Percentiles rank a stretch among this genome's conserved stretches.
Evolutionary conservation across 2,797 vertebrate species (phyloP).

Genomic region (Sciurus vulgaris): DNA sequence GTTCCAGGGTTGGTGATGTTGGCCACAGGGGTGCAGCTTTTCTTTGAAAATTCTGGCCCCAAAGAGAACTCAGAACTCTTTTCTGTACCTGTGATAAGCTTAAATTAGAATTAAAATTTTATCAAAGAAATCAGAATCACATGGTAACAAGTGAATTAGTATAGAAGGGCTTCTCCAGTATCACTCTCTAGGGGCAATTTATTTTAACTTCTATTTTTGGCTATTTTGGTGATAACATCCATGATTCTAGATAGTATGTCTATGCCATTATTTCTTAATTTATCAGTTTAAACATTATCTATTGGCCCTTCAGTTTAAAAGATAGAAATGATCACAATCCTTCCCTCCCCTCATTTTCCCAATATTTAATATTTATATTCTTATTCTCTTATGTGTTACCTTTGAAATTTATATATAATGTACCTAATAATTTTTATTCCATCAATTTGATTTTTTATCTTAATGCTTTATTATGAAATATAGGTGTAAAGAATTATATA

Average conservation of each 20-base stretch:
- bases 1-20: neutral
- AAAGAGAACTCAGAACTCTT: neutral
- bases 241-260: neutral
- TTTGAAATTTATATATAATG: slow-evolving; percentile 40
- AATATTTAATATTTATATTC: slow-evolving; percentile 32
- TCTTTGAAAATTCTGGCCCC: neutral
- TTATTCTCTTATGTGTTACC: slow-evolving; percentile 5
- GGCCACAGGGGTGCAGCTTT: neutral
- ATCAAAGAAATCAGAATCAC: neutral
- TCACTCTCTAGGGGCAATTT: neutral
- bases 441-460: slow-evolving; percentile 32
- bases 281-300: slow-evolving; percentile 47
- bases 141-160: neutral
- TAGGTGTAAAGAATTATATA: neutral
- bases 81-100: neutral
- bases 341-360: neutral
- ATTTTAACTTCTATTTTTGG: slow-evolving; percentile 30
- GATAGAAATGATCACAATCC: neutral
- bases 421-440: neutral
- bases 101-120: slow-evolving; percentile 48
- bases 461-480: slow-evolving; percentile 49
- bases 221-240: neutral
- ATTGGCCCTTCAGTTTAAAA: neutral
- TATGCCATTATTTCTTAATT: neutral
- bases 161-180: neutral